These are phyloP conservation scores for Promerops cafer DNA, from an alignment of 2,113 vertebrate species.

Conservation along the genomic window DNA sequence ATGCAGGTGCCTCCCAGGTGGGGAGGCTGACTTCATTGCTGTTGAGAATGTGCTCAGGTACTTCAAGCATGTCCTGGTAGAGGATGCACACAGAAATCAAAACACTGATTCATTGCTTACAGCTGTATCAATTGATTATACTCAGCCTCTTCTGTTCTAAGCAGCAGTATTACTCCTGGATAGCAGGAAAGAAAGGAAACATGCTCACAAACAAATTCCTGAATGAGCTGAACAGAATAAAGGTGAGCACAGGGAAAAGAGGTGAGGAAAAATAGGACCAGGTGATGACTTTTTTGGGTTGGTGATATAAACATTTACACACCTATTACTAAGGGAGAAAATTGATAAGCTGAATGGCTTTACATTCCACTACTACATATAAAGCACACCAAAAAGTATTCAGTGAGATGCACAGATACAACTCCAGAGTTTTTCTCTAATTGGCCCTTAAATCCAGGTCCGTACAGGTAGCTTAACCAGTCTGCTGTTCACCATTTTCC, in stretches of 20 bases:
- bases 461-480: background rate
- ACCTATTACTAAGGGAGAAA: background rate
- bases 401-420: background rate
- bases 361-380: background rate
- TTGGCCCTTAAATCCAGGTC: background rate
- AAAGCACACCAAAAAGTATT: background rate
- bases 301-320: background rate
- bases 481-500: background rate
- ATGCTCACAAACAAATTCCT: fast-evolving
- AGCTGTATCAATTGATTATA: background rate
- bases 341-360: background rate
- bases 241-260: background rate
- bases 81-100: background rate
- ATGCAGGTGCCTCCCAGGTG: background rate
- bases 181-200: background rate
- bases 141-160: background rate
- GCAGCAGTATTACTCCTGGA: background rate
- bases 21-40: background rate
- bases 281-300: background rate
- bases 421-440: background rate
- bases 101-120: background rate
- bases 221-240: background rate
- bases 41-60: background rate
- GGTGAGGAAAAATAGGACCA: background rate
- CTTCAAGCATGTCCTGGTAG: background rate